Evolutionary conservation across 2,888 invertebrate species (phyloP).

Genomic region (Arctia plantaginis): DNA sequence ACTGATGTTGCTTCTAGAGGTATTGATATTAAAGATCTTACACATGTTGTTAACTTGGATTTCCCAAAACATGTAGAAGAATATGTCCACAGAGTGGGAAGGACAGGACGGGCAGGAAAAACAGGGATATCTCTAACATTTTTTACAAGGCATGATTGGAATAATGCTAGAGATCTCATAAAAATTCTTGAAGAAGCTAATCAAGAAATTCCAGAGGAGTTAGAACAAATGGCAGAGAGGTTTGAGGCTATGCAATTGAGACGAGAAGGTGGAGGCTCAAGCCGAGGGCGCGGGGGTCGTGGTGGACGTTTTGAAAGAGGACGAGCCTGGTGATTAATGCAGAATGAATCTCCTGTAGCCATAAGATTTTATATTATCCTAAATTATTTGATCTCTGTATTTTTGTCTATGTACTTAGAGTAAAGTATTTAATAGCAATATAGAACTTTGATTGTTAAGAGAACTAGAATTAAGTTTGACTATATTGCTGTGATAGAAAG

Average conservation of each 20-base stretch:
- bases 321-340: slow-evolving; percentile 66
- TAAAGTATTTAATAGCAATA: slow-evolving; percentile 36
- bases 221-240: slow-evolving; percentile 91
- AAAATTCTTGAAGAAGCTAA: slow-evolving; percentile 94
- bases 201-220: slow-evolving; percentile 92
- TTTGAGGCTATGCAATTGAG: slow-evolving; percentile 89
- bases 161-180: slow-evolving; percentile 92
- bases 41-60: slow-evolving; percentile 97
- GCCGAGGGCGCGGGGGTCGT: slow-evolving; percentile 69
- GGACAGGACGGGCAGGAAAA: slow-evolving; percentile 97
- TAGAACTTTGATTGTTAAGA: slow-evolving; percentile 35
- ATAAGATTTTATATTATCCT: slow-evolving; percentile 15
- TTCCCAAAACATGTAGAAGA: slow-evolving; percentile 98
- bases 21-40: slow-evolving; percentile 95
- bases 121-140: slow-evolving; percentile 94
- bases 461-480: slow-evolving; percentile 48
- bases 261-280: slow-evolving; percentile 78
- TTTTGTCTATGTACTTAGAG: slow-evolving; percentile 42
- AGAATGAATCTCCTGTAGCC: slow-evolving; percentile 16
- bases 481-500: slow-evolving; percentile 50
- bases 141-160: slow-evolving; percentile 93
- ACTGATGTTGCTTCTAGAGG: slow-evolving; percentile 98
- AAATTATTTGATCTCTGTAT: slow-evolving; percentile 26
- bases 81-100: slow-evolving; percentile 98
- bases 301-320: slow-evolving; percentile 62